A percentile compares a stretch with the other conserved stretches of the same genome.
These are phyloP conservation scores for Brachyptera risi DNA, from an alignment of 2,888 invertebrate genomes.

Conservation along the genomic window DNA sequence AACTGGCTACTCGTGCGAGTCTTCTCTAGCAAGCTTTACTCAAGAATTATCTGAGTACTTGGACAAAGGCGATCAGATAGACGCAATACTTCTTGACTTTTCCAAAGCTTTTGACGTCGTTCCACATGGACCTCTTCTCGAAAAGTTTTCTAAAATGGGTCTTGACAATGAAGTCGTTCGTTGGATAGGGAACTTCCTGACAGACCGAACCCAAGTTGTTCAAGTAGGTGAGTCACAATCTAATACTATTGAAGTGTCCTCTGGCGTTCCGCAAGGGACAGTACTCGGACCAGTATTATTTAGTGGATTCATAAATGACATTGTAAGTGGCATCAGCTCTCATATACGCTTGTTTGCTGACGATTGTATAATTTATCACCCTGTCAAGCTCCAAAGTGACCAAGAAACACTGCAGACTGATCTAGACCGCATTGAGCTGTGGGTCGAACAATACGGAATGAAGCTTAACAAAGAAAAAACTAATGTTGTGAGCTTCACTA, in stretches of 20 bases:
- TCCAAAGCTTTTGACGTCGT: no score
- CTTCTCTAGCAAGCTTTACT: no score
- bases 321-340: neutral
- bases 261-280: conserved; percentile 1
- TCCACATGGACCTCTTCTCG: neutral
- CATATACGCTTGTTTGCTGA: no score
- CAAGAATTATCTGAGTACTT: neutral
- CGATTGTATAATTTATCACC: conserved; percentile 1
- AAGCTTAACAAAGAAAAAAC: neutral
- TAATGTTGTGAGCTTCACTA: neutral
- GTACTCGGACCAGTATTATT: conserved; percentile 7
- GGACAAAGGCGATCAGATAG: no score
- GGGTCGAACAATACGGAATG: neutral
- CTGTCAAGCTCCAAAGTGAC: neutral
- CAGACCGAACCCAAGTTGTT: neutral
- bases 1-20: conserved; percentile 3
- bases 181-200: neutral
- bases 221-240: neutral
- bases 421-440: neutral
- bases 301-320: conserved; percentile 1
- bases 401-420: neutral
- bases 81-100: no score
- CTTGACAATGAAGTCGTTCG: neutral
- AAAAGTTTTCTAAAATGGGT: neutral
- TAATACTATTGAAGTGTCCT: neutral